Evolutionary conservation across 2,888 invertebrate genomes (phyloP), one percentile per base, ranked within the genome.

Genomic region (Trisateles emortualis): DNA sequence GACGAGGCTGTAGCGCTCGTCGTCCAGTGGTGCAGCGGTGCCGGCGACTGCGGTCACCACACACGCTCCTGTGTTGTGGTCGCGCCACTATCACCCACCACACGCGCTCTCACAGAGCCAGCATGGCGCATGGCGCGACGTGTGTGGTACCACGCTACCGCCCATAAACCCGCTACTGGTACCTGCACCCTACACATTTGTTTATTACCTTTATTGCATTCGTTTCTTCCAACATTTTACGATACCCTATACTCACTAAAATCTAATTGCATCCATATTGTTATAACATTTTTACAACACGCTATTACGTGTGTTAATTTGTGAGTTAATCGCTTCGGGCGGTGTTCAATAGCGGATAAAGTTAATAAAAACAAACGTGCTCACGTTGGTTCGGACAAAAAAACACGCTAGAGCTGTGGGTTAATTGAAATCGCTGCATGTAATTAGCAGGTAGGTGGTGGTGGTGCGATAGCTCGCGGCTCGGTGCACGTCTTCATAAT

Each of bases 401-500:
- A 78, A 79, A 76, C 78, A 74, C 58, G 71, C 62, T 76, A 70
- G 72, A 70, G 68, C 69, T 70, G 74, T 68, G 73, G 75, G 76
- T 78, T 87, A 88, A 90, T 88, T 87, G 87, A 88, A 87, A 88
- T 85, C 83, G 84, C 77, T 87, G 88, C 86, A 86, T 87, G 84
- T 88, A 88, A 87, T 89, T 88, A 89, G 86, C 84, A 80, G 86
- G 83, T 83, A 79, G 86, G 83, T 80, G 81, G 81, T 45, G 47
- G 79, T 45, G 47, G 79, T 79, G 83, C 81, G 84, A 82, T 84
- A 76, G 84, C 86, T 81, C 77, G 82, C 83, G 81, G 85, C 83
- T 79, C 79, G 83, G 74, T 83, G 84, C 87, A 84, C 87, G 86
- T 90, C 90, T 90, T 88, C 86, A 88, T 90, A 88, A 89, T 91